Evolutionary conservation across 2,797 vertebrate genomes (phyloP), one percentile per base, ranked within the genome.

Genomic region (Hypotaenidia okinawae): DNA sequence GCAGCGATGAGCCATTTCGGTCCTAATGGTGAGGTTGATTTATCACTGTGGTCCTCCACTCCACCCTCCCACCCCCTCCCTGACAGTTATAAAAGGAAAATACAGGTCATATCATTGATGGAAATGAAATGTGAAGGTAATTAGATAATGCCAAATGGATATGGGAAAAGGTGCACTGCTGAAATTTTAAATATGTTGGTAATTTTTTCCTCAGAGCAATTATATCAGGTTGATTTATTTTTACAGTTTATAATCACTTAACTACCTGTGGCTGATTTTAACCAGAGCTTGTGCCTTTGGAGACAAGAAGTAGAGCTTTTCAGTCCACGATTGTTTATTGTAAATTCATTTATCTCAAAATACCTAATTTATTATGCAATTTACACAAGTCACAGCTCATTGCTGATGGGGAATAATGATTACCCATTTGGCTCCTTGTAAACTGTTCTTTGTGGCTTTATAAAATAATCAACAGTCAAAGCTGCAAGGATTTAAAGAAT

Each of bases 81-180:
- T 87, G 87, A 97, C 97, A 96, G 97, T 98, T 97, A 96, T 97
- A 94, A 92, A 97, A 98, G 98, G 96, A 97, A 98, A 98, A 99
- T 98, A 96, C 98, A 98, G 99, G 99, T 99, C 98, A 98, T 97
- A 98, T 97, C 97, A 96, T 98, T 98, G 98, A 99, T 99, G 98
- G 98, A 98, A 98, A 98, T 98, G 98, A 98, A 99, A 99, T 99
- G 98, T 98, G 98, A 98, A 98, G 98, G 98, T 99, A 99, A 99
- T 99, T 99, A 98, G 98, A 98, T 98, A 98, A 98, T 98, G 98
- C 98, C 98, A 98, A 98, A 97, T 98, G 98, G 98, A 98, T 98
- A 98, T 97, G 98, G 98, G 97, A 92, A 92, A 97, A 97, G 98
- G 98, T 97, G 95, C 97, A 96, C 97, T 37, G 58, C 93, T 97